Evolutionary conservation across 2,888 invertebrate genomes (phyloP).

Genomic region (Parascotia fuliginaria): DNA sequence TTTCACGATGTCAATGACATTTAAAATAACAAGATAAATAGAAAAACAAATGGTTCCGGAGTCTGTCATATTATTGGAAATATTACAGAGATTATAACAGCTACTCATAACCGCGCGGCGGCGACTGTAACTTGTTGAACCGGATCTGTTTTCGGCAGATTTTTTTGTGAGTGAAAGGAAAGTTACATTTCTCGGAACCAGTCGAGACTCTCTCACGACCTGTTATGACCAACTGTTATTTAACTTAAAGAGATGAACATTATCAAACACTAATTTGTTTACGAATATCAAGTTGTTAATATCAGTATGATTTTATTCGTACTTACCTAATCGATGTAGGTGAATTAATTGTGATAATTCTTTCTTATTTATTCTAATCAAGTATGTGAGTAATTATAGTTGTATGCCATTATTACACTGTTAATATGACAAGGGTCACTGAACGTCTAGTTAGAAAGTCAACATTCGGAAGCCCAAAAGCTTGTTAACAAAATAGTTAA

Average conservation of each 20-base stretch:
- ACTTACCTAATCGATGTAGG: constrained; percentile 10
- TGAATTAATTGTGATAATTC: constrained; percentile 2
- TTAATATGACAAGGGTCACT: not conserved
- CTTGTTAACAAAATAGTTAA: not conserved
- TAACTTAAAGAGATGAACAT: constrained; percentile 67
- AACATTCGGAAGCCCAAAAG: not conserved
- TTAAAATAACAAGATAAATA: not conserved
- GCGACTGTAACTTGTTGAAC: constrained; percentile 49
- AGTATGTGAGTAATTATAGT: no score
- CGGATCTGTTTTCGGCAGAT: constrained; percentile 70
- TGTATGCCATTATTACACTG: not conserved
- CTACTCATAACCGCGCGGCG: constrained; percentile 48
- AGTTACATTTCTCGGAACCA: constrained; percentile 72
- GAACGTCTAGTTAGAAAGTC: not conserved
- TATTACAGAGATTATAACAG: constrained; percentile 24
- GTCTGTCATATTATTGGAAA: constrained; percentile 11
- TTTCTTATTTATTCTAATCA: not conserved
- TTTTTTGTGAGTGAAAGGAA: constrained; percentile 79
- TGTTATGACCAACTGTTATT: constrained; percentile 70
- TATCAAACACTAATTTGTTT: constrained; percentile 68
- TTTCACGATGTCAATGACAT: not conserved
- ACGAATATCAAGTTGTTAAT: constrained; percentile 44
- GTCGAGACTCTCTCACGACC: constrained; percentile 63
- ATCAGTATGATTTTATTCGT: constrained; percentile 19
- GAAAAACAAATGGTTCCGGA: not conserved